Conservation (phyloP, 2,888 invertebrate species). For the Lamproptera curius region DNA sequence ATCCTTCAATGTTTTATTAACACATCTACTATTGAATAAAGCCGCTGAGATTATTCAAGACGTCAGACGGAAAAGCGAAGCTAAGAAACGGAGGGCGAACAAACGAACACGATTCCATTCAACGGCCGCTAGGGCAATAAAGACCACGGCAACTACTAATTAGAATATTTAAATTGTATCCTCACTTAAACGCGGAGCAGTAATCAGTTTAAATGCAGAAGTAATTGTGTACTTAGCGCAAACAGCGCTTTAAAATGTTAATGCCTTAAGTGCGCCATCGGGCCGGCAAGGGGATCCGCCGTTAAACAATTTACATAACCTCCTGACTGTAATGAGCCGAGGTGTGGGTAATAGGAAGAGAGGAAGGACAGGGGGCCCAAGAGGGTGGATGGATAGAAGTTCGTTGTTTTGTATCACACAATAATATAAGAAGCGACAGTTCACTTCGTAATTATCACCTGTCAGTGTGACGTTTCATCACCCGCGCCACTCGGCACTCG, state of each 20-base stretch:
- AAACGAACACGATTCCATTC: constrained; percentile 13
- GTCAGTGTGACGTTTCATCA: constrained; percentile 14
- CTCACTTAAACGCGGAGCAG: constrained; percentile 35
- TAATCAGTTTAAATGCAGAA: constrained; percentile 64
- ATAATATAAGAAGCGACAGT: constrained; percentile 28
- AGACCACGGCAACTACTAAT: constrained; percentile 38
- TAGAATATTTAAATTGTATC: constrained; percentile 50
- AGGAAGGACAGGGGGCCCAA: constrained; percentile 9
- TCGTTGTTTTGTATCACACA: constrained; percentile 7
- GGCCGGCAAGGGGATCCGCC: constrained; percentile 50
- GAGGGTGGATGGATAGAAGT: constrained; percentile 16
- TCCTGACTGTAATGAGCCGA: constrained; percentile 33
- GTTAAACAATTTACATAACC: constrained; percentile 69
- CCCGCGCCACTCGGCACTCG: constrained; percentile 9
- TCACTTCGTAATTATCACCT: constrained; percentile 28
- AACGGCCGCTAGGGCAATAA: constrained; percentile 19
- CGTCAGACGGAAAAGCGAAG: constrained; percentile 12
- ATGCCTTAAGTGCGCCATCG: constrained; percentile 62
- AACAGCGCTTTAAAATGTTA: constrained; percentile 68
- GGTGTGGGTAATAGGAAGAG: constrained; percentile 17
- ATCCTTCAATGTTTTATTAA: no score
- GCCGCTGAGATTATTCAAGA: background rate
- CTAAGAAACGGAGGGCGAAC: constrained; percentile 16
- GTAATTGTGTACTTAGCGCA: constrained; percentile 66
- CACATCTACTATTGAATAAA: no score